Evolutionary conservation across 1,140 invertebrate genomes (phyloP).

Genomic region (Drosophila pseudoobscura): DNA sequence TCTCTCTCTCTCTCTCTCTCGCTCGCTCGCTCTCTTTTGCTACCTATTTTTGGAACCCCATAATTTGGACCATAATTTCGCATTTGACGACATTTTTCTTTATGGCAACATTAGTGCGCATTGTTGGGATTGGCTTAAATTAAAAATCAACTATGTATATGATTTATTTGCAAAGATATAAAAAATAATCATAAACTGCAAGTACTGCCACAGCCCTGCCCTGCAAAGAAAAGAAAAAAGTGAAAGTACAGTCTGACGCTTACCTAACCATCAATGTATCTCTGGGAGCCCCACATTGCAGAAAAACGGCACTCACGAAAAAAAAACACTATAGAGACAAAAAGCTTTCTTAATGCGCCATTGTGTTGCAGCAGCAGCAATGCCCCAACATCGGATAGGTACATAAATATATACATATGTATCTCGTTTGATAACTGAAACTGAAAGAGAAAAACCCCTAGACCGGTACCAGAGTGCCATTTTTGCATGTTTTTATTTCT

Average conservation of each 20-base stretch:
- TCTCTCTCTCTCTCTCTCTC: background rate
- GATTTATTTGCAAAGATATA: conserved; percentile 10
- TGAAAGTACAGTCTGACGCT: conserved; percentile 67
- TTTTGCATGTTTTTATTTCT: conserved; percentile 24
- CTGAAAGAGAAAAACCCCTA: conserved; percentile 21
- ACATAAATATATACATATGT: background rate
- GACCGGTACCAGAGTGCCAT: conserved; percentile 27
- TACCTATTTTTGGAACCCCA: no score
- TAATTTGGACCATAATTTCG: no score
- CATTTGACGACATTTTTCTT: conserved; percentile 47
- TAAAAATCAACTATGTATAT: conserved; percentile 1
- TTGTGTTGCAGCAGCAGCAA: conserved; percentile 66
- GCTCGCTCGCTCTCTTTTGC: background rate
- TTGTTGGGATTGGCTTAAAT: conserved; percentile 48
- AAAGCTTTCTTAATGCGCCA: conserved; percentile 64
- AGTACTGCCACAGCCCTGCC: conserved; percentile 25
- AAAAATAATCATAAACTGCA: conserved; percentile 4
- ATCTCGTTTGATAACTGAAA: conserved; percentile 42
- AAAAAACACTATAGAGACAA: conserved; percentile 21
- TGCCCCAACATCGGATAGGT: conserved; percentile 16
- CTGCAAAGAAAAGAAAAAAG: conserved; percentile 45
- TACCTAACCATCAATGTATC: conserved; percentile 61
- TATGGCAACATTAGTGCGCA: conserved; percentile 66
- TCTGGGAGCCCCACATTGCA: conserved; percentile 64
- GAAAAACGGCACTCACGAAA: conserved; percentile 17